phyloP scores from a whole-genome alignment of 2,888 invertebrate genomes.

The Vesta saturnalis region DNA sequence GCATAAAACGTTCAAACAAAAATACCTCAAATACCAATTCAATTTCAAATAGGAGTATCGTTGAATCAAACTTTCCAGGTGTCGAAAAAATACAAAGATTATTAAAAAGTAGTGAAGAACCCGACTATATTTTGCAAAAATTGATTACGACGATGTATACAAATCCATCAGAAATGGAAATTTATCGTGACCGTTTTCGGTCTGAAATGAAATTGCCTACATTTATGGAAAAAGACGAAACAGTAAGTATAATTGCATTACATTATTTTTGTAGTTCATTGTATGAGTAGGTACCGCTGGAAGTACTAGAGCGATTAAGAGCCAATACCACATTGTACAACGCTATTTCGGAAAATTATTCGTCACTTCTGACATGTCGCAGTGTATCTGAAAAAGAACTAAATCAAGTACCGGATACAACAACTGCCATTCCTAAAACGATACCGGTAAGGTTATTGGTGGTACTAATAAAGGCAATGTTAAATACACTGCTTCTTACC shows the following conservation, averaged over 20 bases:
- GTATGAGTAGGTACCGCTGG: slow-evolving; percentile 73
- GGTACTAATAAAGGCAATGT: slow-evolving; percentile 66
- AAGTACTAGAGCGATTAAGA: slow-evolving; percentile 71
- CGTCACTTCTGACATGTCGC: slow-evolving; percentile 71
- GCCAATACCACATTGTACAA: slow-evolving; percentile 74
- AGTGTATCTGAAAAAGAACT: slow-evolving; percentile 73
- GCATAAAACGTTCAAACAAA: slow-evolving; percentile 64
- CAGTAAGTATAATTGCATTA: slow-evolving; percentile 61
- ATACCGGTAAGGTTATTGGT: slow-evolving; percentile 72
- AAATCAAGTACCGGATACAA: slow-evolving; percentile 55
- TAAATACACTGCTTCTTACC: no score
- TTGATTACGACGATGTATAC: slow-evolving; percentile 68
- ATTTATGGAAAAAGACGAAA: slow-evolving; percentile 74
- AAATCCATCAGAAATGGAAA: slow-evolving; percentile 60
- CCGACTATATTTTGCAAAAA: slow-evolving; percentile 72
- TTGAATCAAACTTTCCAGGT: slow-evolving; percentile 66
- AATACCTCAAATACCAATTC: slow-evolving; percentile 66
- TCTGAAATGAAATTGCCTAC: slow-evolving; percentile 82
- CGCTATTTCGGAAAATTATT: slow-evolving; percentile 78
- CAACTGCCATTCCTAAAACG: slow-evolving; percentile 62
- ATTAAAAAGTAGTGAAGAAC: slow-evolving; percentile 76
- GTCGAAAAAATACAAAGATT: slow-evolving; percentile 74
- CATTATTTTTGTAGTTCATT: slow-evolving; percentile 43
- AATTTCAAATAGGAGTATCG: slow-evolving; percentile 63
- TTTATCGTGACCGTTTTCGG: slow-evolving; percentile 63